Conservation (phyloP, 2,888 invertebrate genomes). For the Phortica magna region DNA sequence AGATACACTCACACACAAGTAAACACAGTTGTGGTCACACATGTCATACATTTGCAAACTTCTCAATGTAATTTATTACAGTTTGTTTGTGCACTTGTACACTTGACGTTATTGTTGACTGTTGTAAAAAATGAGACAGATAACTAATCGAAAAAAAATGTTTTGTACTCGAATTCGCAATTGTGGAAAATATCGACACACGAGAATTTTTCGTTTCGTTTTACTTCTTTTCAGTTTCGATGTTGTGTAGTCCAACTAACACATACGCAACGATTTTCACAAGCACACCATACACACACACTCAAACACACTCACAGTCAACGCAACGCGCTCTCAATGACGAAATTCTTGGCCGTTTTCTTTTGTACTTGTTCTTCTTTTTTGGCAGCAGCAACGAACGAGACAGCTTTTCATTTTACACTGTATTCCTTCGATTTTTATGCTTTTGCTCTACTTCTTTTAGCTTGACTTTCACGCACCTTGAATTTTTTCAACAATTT, state of each 20-base stretch:
- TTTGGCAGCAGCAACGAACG: slow-evolving; percentile 21
- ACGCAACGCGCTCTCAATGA: slow-evolving; percentile 62
- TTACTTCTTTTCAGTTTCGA: slow-evolving; percentile 10
- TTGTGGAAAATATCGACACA: slow-evolving; percentile 22
- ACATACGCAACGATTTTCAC: slow-evolving; percentile 18
- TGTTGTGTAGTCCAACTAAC: slow-evolving; percentile 6
- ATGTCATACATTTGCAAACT: neutral
- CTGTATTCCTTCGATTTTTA: slow-evolving; percentile 34
- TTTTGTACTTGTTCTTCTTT: slow-evolving; percentile 36
- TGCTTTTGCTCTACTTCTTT: slow-evolving; percentile 46
- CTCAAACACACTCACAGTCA: slow-evolving; percentile 51
- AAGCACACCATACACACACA: slow-evolving; percentile 54
- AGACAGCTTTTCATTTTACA: slow-evolving; percentile 17
- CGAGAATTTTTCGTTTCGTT: slow-evolving; percentile 5
- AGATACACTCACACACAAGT: neutral
- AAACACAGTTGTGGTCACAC: neutral
- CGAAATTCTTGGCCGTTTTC: slow-evolving; percentile 67
- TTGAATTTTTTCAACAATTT: slow-evolving; percentile 42
- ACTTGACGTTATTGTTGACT: neutral
- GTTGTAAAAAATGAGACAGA: neutral
- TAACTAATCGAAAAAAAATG: neutral
- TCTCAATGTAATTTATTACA: slow-evolving; percentile 5
- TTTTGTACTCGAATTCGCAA: slow-evolving; percentile 4
- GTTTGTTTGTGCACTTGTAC: neutral
- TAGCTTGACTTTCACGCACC: slow-evolving; percentile 38